Evolutionary conservation across 2,113 vertebrate species (phyloP).

Genomic region (Falcunculus frontatus): DNA sequence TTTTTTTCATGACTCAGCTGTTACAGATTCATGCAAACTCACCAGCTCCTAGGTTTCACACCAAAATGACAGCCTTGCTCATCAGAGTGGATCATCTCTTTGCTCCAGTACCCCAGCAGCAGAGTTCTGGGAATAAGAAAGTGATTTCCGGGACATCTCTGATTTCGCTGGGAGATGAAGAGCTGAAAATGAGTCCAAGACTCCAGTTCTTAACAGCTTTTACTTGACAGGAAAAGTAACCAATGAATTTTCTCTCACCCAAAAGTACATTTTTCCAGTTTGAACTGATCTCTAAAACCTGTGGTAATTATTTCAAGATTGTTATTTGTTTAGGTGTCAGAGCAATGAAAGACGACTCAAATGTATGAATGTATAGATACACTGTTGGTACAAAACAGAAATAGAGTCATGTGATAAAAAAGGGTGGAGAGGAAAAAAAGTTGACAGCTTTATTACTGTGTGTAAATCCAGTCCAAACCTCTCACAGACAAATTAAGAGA

Average conservation of each 20-base stretch:
- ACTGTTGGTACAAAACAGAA: not conserved
- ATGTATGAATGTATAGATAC: not conserved
- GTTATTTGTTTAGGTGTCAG: not conserved
- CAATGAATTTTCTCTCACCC: not conserved
- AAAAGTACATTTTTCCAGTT: not conserved
- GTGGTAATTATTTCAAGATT: not conserved
- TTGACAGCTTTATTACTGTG: not conserved
- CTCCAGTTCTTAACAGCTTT: not conserved
- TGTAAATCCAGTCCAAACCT: not conserved
- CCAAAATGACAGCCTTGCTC: not conserved
- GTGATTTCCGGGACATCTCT: not conserved
- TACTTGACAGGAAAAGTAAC: not conserved
- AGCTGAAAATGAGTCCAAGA: not conserved
- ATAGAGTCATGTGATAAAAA: not conserved
- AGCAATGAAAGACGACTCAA: not conserved
- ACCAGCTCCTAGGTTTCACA: not conserved
- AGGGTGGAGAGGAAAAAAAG: not conserved
- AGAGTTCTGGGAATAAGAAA: not conserved
- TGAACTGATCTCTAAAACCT: not conserved
- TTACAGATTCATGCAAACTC: not conserved
- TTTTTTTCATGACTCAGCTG: not conserved
- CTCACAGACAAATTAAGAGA: not conserved
- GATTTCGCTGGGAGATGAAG: not conserved
- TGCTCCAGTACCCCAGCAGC: not conserved
- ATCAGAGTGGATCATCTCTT: not conserved